phyloP scores from a whole-genome alignment of 1,140 invertebrate genomes.

The Himalopsyche phryganea region DNA sequence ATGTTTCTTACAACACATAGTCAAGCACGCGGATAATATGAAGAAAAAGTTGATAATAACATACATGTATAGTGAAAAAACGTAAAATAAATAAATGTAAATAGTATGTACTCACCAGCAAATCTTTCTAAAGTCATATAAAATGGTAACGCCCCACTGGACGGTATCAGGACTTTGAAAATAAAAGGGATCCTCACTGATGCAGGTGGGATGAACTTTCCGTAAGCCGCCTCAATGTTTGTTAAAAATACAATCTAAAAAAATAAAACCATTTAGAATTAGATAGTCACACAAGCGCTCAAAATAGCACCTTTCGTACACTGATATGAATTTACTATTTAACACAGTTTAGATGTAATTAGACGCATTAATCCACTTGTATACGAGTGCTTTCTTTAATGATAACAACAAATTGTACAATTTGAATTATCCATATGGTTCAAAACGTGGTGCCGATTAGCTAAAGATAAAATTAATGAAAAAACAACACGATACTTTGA shows the following conservation, averaged over 20 bases:
- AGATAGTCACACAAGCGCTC: conserved; percentile 22
- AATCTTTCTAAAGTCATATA: conserved; percentile 80
- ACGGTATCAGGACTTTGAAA: conserved; percentile 57
- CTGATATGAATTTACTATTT: no score
- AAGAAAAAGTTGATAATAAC: no score
- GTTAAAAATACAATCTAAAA: conserved; percentile 45
- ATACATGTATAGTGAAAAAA: no score
- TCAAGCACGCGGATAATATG: no score
- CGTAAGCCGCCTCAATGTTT: conserved; percentile 38
- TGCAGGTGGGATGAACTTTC: conserved; percentile 44
- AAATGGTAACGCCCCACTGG: conserved; percentile 77
- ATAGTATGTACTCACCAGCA: conserved; percentile 57
- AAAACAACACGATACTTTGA: conserved; percentile 1
- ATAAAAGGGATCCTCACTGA: conserved; percentile 47
- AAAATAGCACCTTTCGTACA: not conserved
- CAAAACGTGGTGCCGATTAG: conserved; percentile 18
- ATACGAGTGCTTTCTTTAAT: not conserved
- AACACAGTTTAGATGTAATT: no score
- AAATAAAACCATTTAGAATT: conserved; percentile 28
- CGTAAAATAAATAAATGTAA: not conserved
- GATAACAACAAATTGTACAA: conserved; percentile 26
- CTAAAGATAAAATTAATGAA: conserved; percentile 2
- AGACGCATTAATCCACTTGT: no score
- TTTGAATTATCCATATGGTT: conserved; percentile 14
- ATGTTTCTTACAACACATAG: no score